A percentile compares a stretch with the other conserved stretches of the same genome.
Conservation (phyloP, 2,797 vertebrate genomes). For the Acrocephalus scirpaceus region DNA sequence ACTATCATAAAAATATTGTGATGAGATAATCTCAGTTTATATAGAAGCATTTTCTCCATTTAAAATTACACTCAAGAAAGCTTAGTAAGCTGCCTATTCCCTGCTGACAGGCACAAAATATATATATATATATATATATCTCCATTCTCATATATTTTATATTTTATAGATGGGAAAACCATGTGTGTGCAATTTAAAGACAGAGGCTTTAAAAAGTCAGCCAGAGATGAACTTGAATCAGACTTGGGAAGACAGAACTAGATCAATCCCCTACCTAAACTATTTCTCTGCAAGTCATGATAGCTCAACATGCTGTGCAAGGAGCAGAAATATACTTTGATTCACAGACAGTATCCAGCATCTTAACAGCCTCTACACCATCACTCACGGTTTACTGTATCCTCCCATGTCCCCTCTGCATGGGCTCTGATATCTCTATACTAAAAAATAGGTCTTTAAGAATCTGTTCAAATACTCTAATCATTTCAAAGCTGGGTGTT, state of each 20-base stretch:
- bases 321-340: neutral
- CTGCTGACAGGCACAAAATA: constrained; percentile 50
- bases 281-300: neutral
- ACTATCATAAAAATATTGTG: constrained; percentile 64
- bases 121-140: neutral
- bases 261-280: neutral
- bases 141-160: constrained; percentile 2
- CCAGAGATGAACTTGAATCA: neutral
- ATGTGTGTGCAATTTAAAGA: constrained; percentile 2
- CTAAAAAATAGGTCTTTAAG: neutral
- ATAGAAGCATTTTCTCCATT: constrained; percentile 48
- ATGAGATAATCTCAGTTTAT: constrained; percentile 65
- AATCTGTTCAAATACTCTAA: neutral
- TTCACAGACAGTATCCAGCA: neutral
- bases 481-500: neutral
- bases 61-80: constrained; percentile 54
- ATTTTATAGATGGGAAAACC: neutral
- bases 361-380: neutral
- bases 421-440: neutral
- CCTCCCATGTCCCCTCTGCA: neutral
- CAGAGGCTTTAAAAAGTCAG: neutral
- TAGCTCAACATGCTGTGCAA: neutral
- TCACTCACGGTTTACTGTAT: accelerated
- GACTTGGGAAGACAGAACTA: neutral
- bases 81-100: constrained; percentile 52